phyloP scores from a whole-genome alignment of 2,888 invertebrate species.

The Cephalotes varians region DNA sequence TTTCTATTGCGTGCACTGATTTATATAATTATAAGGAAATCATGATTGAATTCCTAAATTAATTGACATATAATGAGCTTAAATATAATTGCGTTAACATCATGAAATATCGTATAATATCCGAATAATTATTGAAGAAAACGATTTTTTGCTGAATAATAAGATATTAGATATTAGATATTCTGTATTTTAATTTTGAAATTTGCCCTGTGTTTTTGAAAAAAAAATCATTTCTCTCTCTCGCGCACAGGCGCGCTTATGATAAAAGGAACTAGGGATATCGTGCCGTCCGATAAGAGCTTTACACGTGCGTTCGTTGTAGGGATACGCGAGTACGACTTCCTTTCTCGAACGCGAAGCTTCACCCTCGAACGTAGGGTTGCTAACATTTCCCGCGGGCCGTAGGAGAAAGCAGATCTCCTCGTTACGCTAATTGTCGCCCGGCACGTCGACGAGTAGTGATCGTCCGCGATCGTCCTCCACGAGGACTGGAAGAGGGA shows the following conservation, averaged over 20 bases:
- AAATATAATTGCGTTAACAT: background rate
- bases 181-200: background rate
- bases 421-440: slow-evolving; percentile 83
- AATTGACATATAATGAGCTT: background rate
- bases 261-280: background rate
- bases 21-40: background rate
- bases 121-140: background rate
- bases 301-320: slow-evolving; percentile 8
- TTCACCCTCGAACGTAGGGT: slow-evolving; percentile 67
- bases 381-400: slow-evolving; percentile 65
- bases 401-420: slow-evolving; percentile 66
- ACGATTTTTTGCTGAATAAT: background rate
- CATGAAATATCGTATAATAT: background rate
- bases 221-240: background rate
- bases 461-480: slow-evolving; percentile 48
- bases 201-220: background rate
- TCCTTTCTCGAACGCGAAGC: slow-evolving; percentile 52
- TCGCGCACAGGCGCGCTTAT: too few species aligned
- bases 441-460: slow-evolving; percentile 18
- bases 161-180: background rate
- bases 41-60: background rate
- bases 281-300: background rate
- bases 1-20: background rate
- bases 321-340: slow-evolving; percentile 20
- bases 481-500: slow-evolving; percentile 24